Evolutionary conservation across 2,797 vertebrate genomes (phyloP), one percentile per base, ranked within the genome.

Genomic region (Sebastes glaucus): DNA sequence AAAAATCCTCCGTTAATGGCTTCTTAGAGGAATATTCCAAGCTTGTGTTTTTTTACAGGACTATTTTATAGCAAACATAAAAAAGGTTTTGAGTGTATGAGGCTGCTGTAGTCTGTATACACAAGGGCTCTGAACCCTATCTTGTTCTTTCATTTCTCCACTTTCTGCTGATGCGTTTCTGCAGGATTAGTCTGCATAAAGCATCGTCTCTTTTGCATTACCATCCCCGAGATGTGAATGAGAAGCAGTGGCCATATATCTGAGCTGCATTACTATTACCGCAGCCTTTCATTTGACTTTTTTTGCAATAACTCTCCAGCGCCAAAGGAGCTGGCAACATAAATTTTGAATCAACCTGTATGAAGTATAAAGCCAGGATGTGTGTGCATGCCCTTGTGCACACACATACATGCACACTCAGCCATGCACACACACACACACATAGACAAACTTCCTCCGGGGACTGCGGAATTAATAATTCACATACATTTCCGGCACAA

Each of bases 341-440:
- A 65, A 81, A 94, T 94, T 90, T 92, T 94, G 83, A 93, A 93
- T 94, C 90, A 90, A 90, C 90, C 83, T 85, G 83, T 91, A 83
- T 88, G 88, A 94, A 91, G 89, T 87, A 71, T 87, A 77, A 82
- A 89, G 83, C 74, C 67, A 18, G 74, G 55, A 83, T 53, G 75
- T 33, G 74, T 33, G 71, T 11, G 60, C 74, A 46, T 57, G 65
- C 1, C 18, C 74, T 20, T 53, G 10, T 56, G 53, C 53, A 25
- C 77, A 42, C 38, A 42, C 38, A 42, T 5, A 42, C 38, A 14
- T 42, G 38, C 38, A 42, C 38, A 42, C 38, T 42, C 13, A 42
- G 38, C 38, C 38, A 14, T 38, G 38, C 35, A 52, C 13, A n/a
- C 73, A 42, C 60, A 60, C 69, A 73, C 61, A 5, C 16, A 52